Conservation (phyloP, 2,888 invertebrate genomes). For the Cephus pygmeus region DNA sequence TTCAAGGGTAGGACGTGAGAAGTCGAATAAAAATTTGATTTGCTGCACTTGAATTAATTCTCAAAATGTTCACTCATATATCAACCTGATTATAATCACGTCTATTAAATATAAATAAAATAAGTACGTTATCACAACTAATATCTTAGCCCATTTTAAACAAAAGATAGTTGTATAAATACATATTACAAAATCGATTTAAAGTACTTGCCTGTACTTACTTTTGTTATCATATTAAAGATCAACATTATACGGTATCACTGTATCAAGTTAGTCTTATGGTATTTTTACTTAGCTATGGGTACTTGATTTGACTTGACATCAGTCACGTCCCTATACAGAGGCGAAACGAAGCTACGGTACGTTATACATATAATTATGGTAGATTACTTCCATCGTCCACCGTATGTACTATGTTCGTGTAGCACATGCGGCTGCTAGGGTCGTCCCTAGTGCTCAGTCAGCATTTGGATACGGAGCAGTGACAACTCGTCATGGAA, state of each 20-base stretch:
- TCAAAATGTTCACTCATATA: neutral
- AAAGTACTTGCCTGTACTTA: too few species aligned
- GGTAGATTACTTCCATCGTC: conserved; percentile 41
- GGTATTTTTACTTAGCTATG: neutral
- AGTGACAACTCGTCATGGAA: conserved; percentile 35
- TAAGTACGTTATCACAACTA: neutral
- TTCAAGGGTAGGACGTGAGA: neutral
- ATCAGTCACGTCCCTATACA: neutral
- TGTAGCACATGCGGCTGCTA: conserved; percentile 10
- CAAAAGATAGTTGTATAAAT: neutral
- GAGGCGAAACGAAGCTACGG: neutral
- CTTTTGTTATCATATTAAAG: too few species aligned
- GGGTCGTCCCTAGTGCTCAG: conserved; percentile 27
- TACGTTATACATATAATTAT: conserved; percentile 36
- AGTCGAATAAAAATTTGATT: neutral
- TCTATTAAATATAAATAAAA: neutral
- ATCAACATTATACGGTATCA: neutral
- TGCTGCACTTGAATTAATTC: neutral
- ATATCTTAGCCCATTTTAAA: neutral
- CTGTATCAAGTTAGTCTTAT: neutral
- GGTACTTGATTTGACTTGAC: neutral
- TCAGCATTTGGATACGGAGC: conserved; percentile 39
- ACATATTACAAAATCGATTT: neutral
- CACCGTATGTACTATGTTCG: conserved; percentile 31
- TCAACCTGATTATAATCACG: neutral